Conservation (phyloP, 2,888 invertebrate genomes). For the Caradrina clavipalpis region DNA sequence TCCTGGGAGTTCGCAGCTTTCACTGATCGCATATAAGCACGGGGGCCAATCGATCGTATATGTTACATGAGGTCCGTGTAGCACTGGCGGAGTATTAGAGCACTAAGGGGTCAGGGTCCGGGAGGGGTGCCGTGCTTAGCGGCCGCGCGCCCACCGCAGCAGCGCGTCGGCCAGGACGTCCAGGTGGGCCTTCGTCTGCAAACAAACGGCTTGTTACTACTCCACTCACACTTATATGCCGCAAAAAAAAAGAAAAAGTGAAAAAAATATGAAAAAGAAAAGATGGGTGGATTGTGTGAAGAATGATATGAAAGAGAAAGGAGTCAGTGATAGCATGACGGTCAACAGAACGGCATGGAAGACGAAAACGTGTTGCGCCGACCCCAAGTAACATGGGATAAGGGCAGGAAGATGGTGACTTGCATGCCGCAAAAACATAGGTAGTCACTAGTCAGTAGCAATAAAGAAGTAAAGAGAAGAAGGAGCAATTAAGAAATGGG, state of each 20-base stretch:
- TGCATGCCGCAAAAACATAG: not conserved
- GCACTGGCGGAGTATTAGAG: slow-evolving; percentile 79
- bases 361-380: too few species aligned
- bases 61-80: slow-evolving; percentile 78
- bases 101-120: slow-evolving; percentile 75
- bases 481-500: not conserved
- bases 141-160: slow-evolving; percentile 98
- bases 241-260: too few species aligned
- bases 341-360: too few species aligned
- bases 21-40: slow-evolving; percentile 81
- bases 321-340: too few species aligned
- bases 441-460: too few species aligned
- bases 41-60: slow-evolving; percentile 75
- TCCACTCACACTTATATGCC: not conserved
- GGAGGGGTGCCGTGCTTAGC: slow-evolving; percentile 90
- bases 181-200: slow-evolving; percentile 98
- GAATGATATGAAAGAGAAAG: too few species aligned
- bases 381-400: too few species aligned
- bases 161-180: slow-evolving; percentile 98
- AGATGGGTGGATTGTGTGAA: too few species aligned
- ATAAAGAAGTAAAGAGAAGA: too few species aligned
- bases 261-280: too few species aligned
- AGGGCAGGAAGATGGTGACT: too few species aligned
- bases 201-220: slow-evolving; percentile 66
- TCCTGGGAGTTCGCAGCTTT: slow-evolving; percentile 83